Evolutionary conservation across 2,888 invertebrate genomes (phyloP).

Genomic region (Julus scanicus): DNA sequence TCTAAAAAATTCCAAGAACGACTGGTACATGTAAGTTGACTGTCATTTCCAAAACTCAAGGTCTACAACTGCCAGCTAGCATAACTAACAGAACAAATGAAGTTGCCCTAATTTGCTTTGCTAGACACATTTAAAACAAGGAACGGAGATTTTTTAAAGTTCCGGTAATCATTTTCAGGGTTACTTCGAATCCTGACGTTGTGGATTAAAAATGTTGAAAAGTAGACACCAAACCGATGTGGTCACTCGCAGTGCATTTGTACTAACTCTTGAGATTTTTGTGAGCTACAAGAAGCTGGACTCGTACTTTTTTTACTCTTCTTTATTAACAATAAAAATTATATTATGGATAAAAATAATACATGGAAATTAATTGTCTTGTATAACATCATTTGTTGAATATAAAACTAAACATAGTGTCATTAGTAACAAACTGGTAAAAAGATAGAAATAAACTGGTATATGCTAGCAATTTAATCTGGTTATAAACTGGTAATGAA

Average conservation of each 20-base stretch:
- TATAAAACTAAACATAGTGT: too few species aligned
- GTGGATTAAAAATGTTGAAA: background rate
- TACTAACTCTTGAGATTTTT: background rate
- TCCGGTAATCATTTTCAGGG: background rate
- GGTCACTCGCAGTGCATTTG: background rate
- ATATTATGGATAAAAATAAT: too few species aligned
- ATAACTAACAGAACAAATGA: background rate
- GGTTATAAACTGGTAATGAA: too few species aligned
- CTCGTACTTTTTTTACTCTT: too few species aligned
- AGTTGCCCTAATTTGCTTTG: background rate
- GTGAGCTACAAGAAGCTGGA: too few species aligned
- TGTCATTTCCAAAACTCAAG: slow-evolving; percentile 13
- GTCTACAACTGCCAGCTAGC: background rate
- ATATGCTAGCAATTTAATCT: too few species aligned
- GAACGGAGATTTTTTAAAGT: background rate
- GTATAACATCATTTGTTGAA: too few species aligned
- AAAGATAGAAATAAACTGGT: too few species aligned
- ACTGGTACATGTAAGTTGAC: background rate
- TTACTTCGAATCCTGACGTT: background rate
- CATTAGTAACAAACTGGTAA: too few species aligned
- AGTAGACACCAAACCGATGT: background rate
- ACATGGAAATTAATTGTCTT: too few species aligned
- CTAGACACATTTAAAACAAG: background rate
- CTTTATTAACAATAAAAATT: too few species aligned
- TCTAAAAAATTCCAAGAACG: background rate